Conservation (phyloP, 2,797 vertebrate genomes). For the Lithobates pipiens region DNA sequence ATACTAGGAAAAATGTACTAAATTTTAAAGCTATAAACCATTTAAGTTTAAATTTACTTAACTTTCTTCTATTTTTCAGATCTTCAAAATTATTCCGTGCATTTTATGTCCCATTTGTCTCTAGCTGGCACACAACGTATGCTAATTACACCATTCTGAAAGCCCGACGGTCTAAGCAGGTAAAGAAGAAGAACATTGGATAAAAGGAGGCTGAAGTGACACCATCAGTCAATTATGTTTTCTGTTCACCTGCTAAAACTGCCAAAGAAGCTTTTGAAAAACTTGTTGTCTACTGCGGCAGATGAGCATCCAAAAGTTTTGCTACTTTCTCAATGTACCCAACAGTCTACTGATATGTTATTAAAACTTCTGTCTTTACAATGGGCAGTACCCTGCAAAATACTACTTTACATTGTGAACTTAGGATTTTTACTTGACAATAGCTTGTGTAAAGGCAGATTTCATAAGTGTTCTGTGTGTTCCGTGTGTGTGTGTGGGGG, state of each 20-base stretch:
- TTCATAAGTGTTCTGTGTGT: neutral
- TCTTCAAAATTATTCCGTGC: conserved; percentile 90
- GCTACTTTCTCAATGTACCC: neutral
- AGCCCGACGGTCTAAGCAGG: conserved; percentile 82
- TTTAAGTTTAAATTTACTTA: no score
- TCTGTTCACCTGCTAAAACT: neutral
- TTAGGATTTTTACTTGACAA: neutral
- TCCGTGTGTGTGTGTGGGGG: neutral
- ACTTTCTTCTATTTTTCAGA: conserved; percentile 71
- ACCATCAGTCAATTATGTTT: neutral
- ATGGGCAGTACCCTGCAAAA: neutral
- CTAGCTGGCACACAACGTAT: conserved; percentile 87
- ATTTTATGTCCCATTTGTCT: conserved; percentile 91
- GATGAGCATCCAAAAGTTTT: no score
- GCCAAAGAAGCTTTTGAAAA: neutral
- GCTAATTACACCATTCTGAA: conserved; percentile 92
- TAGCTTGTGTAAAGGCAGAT: neutral
- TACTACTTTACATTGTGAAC: neutral
- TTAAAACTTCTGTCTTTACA: neutral
- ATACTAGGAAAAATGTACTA: neutral
- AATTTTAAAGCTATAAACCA: no score
- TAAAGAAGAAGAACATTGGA: conserved; percentile 77
- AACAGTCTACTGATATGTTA: neutral
- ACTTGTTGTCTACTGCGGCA: neutral
- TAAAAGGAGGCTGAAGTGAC: conserved; percentile 60